A percentile compares a stretch with the other conserved stretches of the same genome.
Conservation (phyloP, 2,797 vertebrate species). For the Spondyliosoma cantharus region DNA sequence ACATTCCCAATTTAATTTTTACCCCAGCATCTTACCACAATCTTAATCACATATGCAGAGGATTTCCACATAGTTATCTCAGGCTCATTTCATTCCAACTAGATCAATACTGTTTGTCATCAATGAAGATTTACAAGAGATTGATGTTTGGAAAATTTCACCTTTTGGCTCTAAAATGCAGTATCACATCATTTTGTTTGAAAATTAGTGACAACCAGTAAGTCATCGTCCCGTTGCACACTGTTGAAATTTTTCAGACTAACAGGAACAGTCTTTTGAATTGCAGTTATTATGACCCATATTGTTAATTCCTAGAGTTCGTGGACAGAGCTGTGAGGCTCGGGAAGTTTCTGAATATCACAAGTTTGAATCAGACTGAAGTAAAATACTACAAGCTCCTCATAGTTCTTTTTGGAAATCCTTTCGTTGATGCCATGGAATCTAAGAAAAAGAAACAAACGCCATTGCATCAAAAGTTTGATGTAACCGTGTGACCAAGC, state of each 20-base stretch:
- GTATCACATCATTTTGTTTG: background rate
- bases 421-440: conserved; percentile 95
- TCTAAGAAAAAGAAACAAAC: conserved; percentile 74
- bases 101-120: background rate
- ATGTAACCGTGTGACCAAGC: background rate
- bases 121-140: background rate
- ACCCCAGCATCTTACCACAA: background rate
- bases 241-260: background rate
- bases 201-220: background rate
- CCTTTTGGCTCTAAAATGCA: background rate
- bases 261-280: background rate
- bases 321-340: conserved; percentile 81
- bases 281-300: background rate
- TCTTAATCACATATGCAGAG: background rate
- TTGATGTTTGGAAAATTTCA: background rate
- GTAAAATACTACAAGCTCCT: conserved; percentile 90
- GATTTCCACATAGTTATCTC: background rate
- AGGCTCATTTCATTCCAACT: background rate
- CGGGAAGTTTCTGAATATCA: conserved; percentile 82
- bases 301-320: conserved; percentile 83
- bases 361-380: conserved; percentile 93
- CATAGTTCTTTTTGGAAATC: conserved; percentile 90
- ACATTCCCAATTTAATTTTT: background rate
- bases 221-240: background rate
- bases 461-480: background rate